Evolutionary conservation across 2,888 invertebrate species (phyloP).

Genomic region (Druceiella hillmani): DNA sequence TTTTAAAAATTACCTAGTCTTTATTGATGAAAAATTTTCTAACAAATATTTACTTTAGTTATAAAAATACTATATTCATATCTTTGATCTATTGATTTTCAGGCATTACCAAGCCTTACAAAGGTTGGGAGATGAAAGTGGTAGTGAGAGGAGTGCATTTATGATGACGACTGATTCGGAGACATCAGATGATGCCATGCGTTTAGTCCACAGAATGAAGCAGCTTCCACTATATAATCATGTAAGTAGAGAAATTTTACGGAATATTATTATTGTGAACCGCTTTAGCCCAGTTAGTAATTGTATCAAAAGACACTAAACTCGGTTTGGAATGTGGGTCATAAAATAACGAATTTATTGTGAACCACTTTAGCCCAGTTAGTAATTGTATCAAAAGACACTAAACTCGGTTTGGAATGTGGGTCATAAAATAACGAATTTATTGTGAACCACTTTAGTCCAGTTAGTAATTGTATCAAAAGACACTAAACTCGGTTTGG

Average conservation of each 20-base stretch:
- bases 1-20: no score
- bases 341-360: not conserved
- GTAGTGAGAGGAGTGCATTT: constrained; percentile 35
- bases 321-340: no score
- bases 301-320: no score
- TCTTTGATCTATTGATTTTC: constrained; percentile 23
- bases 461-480: no score
- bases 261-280: not conserved
- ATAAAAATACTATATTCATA: no score
- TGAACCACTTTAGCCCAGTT: not conserved
- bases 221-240: constrained; percentile 42
- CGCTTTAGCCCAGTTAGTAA: not conserved
- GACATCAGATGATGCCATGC: constrained; percentile 46
- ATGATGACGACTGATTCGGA: constrained; percentile 44
- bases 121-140: constrained; percentile 36
- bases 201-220: constrained; percentile 45
- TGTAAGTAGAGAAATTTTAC: constrained; percentile 33
- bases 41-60: no score
- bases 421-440: no score
- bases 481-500: no score
- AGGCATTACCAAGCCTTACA: constrained; percentile 42
- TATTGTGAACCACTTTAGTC: no score
- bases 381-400: not conserved
- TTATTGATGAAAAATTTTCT: no score
- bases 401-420: not conserved